phyloP scores from a whole-genome alignment of 92 coral and sea anemone species.

The Palythoa grandis region DNA sequence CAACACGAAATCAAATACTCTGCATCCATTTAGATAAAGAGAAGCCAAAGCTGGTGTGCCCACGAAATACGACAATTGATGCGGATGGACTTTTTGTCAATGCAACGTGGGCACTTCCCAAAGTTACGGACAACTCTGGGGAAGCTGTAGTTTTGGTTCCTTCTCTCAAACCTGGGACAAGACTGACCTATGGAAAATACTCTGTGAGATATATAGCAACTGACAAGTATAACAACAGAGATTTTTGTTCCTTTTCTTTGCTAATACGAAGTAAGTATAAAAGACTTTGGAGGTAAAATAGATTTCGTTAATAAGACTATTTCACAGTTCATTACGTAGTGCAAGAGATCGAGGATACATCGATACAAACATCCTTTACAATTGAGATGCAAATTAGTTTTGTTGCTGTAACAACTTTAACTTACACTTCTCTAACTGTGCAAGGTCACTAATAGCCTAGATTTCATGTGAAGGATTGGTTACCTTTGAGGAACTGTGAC shows the following conservation, averaged over 20 bases:
- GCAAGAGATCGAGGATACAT: too few relatives aligned
- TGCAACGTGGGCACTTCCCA: slow-evolving; percentile 5
- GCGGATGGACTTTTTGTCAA: slow-evolving; percentile 6
- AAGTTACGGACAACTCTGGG: neutral
- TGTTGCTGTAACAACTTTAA: too few relatives aligned
- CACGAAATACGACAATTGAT: neutral
- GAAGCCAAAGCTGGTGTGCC: slow-evolving; percentile 21
- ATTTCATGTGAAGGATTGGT: too few relatives aligned
- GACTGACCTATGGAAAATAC: slow-evolving; percentile 8
- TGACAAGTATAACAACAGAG: neutral
- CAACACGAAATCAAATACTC: too few relatives aligned
- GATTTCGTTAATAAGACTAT: too few relatives aligned
- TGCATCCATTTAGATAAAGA: neutral
- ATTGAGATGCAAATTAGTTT: too few relatives aligned
- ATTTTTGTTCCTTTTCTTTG: neutral
- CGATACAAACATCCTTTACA: too few relatives aligned
- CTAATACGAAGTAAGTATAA: slow-evolving; percentile 13
- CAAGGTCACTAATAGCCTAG: too few relatives aligned
- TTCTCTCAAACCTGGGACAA: neutral
- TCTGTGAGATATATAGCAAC: slow-evolving; percentile 18
- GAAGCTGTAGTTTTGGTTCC: neutral
- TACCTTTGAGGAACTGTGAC: too few relatives aligned
- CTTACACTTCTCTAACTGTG: too few relatives aligned
- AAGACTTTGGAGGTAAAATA: too few relatives aligned
- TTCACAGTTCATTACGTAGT: too few relatives aligned